Percentiles rank a stretch among this genome's conserved stretches.
Conservation (phyloP, 2,888 invertebrate species). For the Macaria notata region DNA sequence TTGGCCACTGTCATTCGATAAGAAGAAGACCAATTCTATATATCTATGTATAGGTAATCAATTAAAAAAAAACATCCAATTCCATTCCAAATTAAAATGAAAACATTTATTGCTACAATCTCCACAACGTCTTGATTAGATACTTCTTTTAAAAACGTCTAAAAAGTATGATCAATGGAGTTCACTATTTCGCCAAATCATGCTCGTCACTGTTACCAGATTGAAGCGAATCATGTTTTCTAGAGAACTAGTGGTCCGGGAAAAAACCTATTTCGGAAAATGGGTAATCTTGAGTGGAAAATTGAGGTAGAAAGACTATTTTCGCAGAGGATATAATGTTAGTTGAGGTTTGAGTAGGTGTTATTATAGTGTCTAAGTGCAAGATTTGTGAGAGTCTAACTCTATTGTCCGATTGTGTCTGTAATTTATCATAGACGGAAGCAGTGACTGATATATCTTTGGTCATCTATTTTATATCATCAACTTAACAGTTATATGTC, state of each 20-base stretch:
- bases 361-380: too few species aligned
- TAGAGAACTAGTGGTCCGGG: constrained; percentile 7
- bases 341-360: too few species aligned
- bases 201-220: constrained; percentile 17
- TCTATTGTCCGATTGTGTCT: too few species aligned
- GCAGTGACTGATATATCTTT: too few species aligned
- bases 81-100: background rate
- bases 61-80: too few species aligned
- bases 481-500: too few species aligned
- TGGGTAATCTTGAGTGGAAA: constrained; percentile 7
- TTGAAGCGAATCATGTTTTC: constrained; percentile 19
- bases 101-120: background rate
- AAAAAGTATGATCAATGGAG: constrained; percentile 14
- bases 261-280: constrained; percentile 11
- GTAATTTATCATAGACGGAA: too few species aligned
- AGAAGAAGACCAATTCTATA: too few species aligned
- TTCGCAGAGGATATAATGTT: background rate
- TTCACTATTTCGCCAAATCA: constrained; percentile 19
- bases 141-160: background rate
- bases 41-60: too few species aligned
- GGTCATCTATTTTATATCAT: too few species aligned
- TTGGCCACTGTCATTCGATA: too few species aligned
- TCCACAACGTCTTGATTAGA: background rate
- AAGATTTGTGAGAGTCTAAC: too few species aligned
- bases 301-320: background rate